These are phyloP conservation scores for Chaenocephalus aceratus DNA, from an alignment of 2,113 vertebrate genomes.

Conservation along the genomic window DNA sequence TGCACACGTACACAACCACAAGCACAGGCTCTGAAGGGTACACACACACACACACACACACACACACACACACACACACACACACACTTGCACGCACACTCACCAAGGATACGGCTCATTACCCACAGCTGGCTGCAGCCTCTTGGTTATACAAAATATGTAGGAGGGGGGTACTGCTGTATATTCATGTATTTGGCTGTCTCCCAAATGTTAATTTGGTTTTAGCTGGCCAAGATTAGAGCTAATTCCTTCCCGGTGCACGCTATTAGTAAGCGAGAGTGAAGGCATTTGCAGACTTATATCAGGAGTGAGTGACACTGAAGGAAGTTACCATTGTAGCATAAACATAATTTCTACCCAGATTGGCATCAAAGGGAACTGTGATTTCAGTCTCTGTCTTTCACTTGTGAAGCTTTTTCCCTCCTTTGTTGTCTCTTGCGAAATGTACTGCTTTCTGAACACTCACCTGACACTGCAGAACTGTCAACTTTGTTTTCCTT, in stretches of 20 bases:
- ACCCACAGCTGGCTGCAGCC: constrained; percentile 84
- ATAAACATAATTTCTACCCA: constrained; percentile 70
- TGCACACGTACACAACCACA: constrained; percentile 59
- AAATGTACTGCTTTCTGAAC: constrained; percentile 76
- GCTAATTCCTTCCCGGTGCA: constrained; percentile 89
- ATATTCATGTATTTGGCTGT: constrained; percentile 90
- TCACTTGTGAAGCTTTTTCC: constrained; percentile 40
- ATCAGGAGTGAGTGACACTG: constrained; percentile 84
- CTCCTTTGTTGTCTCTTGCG: constrained; percentile 62
- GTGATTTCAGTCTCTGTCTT: constrained; percentile 51
- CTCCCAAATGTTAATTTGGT: constrained; percentile 91
- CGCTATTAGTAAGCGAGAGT: constrained; percentile 86
- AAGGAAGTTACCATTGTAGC: constrained; percentile 81
- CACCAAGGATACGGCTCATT: constrained; percentile 80
- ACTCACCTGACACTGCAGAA: constrained; percentile 82
- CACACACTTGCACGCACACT: constrained; percentile 53
- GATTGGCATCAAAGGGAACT: constrained; percentile 36
- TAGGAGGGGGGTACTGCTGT: constrained; percentile 84
- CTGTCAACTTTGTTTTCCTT: constrained; percentile 77
- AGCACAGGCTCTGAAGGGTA: constrained; percentile 45
- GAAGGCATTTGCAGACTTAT: constrained; percentile 84
- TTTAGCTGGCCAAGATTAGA: constrained; percentile 91
- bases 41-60: constrained; percentile 10
- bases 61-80: constrained; percentile 40
- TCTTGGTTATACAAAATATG: constrained; percentile 84